Conservation (phyloP, 2,797 vertebrate species). For the Bradypodion pumilum region DNA sequence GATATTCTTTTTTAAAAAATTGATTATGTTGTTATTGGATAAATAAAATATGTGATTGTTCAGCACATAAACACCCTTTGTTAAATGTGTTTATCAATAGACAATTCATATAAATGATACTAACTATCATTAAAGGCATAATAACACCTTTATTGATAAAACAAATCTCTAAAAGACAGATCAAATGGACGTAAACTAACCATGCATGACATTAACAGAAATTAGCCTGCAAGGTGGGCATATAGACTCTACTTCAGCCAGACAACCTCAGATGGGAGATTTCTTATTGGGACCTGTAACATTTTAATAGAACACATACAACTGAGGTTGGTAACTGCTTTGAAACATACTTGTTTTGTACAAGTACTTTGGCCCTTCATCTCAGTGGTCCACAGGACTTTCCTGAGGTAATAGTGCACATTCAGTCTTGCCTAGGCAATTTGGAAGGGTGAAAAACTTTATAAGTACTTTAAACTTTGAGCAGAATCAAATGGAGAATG, state of each 20-base stretch:
- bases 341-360: not conserved
- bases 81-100: conserved; percentile 72
- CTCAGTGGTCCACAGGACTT: not conserved
- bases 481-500: not conserved
- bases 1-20: conserved; percentile 63
- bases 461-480: not conserved
- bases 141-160: conserved; percentile 78
- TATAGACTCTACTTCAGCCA: conserved; percentile 45
- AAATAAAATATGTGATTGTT: conserved; percentile 75
- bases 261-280: not conserved
- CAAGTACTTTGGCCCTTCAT: not conserved
- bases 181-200: conserved; percentile 78
- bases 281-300: conserved; percentile 20
- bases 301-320: conserved; percentile 16
- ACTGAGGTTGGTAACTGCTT: not conserved
- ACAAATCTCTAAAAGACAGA: conserved; percentile 80
- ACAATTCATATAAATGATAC: conserved; percentile 77
- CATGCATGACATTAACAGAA: conserved; percentile 79
- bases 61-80: conserved; percentile 67
- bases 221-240: conserved; percentile 64
- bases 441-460: not conserved
- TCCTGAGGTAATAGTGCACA: not conserved
- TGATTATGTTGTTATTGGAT: conserved; percentile 69
- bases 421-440: not conserved
- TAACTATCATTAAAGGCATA: conserved; percentile 77